Evolutionary conservation across 2,113 vertebrate species (phyloP).

Genomic region (Xenotilapia longispinis): DNA sequence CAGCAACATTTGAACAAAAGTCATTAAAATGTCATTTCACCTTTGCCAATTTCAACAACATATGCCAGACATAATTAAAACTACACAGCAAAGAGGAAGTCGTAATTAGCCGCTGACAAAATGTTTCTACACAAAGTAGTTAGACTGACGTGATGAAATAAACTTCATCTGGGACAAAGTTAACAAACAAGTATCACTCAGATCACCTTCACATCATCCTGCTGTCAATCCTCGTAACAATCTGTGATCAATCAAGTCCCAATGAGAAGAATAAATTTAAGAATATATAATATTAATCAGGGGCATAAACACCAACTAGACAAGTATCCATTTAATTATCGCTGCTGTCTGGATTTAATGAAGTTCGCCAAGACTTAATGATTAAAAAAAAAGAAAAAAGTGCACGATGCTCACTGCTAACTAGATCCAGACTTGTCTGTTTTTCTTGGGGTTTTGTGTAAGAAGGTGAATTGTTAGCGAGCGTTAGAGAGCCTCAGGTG

Average conservation of each 20-base stretch:
- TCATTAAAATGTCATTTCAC: background rate
- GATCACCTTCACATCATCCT: background rate
- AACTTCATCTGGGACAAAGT: background rate
- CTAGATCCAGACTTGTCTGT: background rate
- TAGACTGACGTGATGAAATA: background rate
- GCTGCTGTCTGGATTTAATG: conserved; percentile 14
- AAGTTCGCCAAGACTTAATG: background rate
- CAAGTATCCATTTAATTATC: background rate
- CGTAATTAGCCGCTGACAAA: background rate
- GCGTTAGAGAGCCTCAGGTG: background rate
- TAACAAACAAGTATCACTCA: background rate
- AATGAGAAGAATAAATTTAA: background rate
- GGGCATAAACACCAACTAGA: background rate
- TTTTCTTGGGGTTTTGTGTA: background rate
- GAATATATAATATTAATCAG: conserved; percentile 10
- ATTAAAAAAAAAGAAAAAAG: background rate
- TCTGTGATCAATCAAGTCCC: background rate
- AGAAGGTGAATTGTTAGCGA: background rate
- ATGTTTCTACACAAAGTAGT: background rate
- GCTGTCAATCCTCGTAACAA: background rate
- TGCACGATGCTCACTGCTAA: background rate
- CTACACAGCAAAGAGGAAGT: background rate
- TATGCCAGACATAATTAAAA: background rate
- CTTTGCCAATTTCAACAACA: background rate
- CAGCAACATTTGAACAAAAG: background rate